Base-by-base conservation (phyloP, 2,888 invertebrate genomes). In the Melanchra persicariae region DNA sequence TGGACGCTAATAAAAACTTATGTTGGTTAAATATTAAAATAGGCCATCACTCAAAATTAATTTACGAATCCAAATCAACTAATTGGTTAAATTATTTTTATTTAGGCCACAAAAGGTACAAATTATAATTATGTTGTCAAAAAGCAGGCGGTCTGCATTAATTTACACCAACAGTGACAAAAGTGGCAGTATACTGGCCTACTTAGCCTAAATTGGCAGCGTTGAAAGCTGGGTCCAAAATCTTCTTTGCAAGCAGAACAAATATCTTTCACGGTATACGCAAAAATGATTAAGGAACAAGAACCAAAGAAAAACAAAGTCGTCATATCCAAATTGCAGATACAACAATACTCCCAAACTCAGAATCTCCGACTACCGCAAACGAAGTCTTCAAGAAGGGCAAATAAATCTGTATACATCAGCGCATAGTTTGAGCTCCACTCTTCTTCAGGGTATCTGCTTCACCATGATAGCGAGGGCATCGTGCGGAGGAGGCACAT, bases 381-480 rank as follows among this genome's bases (percentile, higher is more conserved):
- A 73, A 45, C n/a, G 4, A 40, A n/a, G 43, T 37, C n/a, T 30
- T 17, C 9, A n/a, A 22, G 17, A 76, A 30, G 12, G 26, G 49
- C 52, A 75, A 78, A 72, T 5, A 43, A 74, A 62, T 1, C 2
- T 37, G 57, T 30, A n/a, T 26, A 26, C 30, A 22, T 47, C 22
- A 57, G 45, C 62, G 24, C 8, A 55, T 10, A 24, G 5, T 17
- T 47, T 40, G 5, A 66, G 22, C 49, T 55, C n/a, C 15, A n/a
- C 8, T 24, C 22, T 8, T 17, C 2, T 30, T 79, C 74, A 79
- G 24, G 88, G 88, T 82, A 93, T 70, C 66, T 93, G 87, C 95
- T 97, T 89, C 96, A 96, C 95, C 96, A 98, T 97, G 67, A 98
- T 96, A 87, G 97, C 97, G 57, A 98, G 96, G 40, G 97, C 97